These are phyloP conservation scores for Erythrolamprus reginae DNA, from an alignment of 2,113 vertebrate species.

Conservation along the genomic window DNA sequence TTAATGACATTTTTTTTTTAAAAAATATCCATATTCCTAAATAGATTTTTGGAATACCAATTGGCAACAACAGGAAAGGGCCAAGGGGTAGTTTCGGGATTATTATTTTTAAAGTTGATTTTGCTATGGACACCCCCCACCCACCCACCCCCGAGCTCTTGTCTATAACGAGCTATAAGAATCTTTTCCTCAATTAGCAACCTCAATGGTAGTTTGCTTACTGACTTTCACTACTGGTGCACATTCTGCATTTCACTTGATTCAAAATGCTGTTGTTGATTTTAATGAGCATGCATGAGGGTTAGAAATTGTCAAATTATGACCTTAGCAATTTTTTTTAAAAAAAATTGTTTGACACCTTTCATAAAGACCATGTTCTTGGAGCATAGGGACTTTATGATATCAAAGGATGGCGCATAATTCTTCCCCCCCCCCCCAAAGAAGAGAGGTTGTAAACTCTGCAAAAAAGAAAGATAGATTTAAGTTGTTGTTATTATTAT, in stretches of 20 bases:
- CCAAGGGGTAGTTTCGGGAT: background rate
- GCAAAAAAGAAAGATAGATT: background rate
- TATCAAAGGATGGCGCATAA: background rate
- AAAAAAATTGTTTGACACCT: background rate
- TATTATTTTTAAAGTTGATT: background rate
- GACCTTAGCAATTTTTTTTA: background rate
- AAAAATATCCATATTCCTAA: slow-evolving; percentile 34
- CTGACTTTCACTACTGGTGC: background rate
- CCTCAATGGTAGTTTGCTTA: background rate
- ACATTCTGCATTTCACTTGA: background rate
- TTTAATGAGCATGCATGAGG: background rate
- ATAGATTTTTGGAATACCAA: slow-evolving; percentile 47
- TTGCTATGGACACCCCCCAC: background rate
- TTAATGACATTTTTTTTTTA: slow-evolving; percentile 42
- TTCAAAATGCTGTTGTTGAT: background rate
- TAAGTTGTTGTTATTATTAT: too few relatives aligned
- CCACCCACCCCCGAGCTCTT: background rate
- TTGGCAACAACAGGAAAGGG: slow-evolving; percentile 24
- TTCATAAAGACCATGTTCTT: background rate
- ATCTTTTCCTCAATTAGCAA: background rate
- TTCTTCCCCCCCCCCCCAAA: too few relatives aligned
- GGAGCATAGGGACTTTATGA: background rate
- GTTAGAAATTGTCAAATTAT: background rate
- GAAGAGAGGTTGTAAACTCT: background rate
- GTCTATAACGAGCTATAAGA: background rate